Base-by-base conservation (phyloP, 2,888 invertebrate species). In the Nyleta sp. region DNA sequence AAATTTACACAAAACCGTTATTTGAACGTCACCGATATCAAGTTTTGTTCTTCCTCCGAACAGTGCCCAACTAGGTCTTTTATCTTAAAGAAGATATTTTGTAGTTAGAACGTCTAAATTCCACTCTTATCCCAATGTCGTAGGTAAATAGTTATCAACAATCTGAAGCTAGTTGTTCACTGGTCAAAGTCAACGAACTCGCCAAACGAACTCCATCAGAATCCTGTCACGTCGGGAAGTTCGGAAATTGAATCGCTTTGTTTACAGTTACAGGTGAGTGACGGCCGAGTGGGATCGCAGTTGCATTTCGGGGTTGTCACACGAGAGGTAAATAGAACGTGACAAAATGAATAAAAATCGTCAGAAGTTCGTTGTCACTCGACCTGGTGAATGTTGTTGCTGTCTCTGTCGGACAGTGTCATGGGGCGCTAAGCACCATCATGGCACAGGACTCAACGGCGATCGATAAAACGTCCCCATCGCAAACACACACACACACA, bases 401-500 rank as follows among this genome's bases (percentile, higher is more conserved):
- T 42, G 35, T 62, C 46, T 46, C 18, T 40, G 28, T 44, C 31
- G 24, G 28, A 17, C 33, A 24, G 72, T 72, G 53, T 57, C 55
- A 68, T 68, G 62, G 75, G 75, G 68, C 31, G 75, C 48, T 33
- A 53, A 75, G 68, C 62, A 68, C 68, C 67, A 60, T 67, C 65
- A 59, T 13, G 52, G 22, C 72, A 53, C 53, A 28, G 64, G 53
- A 52, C 62, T 65, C 52, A 24, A 18, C 42, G 11, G 10, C 67
- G 55, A 68, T 68, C 75, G 68, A 75, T 75, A 75, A 57, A 68
- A 53, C 62, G 18, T 62, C 68, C 68, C 74, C 20, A 48, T 74
- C 7, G 46, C 42, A 46, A 67, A 24, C n/a, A n/a, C n/a, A n/a
- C n/a, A n/a, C n/a, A 64, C 31, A 64, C 13, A 50, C 35, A 57